Evolutionary conservation across 1,140 invertebrate species (phyloP).

Genomic region (Pomacea maculata): DNA sequence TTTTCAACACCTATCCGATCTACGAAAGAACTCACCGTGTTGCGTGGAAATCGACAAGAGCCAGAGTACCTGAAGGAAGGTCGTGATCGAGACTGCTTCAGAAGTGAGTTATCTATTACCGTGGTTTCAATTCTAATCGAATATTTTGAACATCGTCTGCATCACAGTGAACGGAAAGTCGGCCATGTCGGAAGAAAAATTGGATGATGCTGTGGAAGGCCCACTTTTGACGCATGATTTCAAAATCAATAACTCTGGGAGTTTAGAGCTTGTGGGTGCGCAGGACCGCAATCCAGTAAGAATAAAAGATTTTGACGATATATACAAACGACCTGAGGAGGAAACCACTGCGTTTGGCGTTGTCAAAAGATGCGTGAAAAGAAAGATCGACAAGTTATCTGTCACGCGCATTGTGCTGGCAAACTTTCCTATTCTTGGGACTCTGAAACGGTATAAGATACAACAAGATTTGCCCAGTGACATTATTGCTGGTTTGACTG

Average conservation of each 20-base stretch:
- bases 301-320: neutral
- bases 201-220: too few species aligned
- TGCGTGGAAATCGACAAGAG: too few species aligned
- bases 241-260: conserved; percentile 1
- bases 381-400: conserved; percentile 1
- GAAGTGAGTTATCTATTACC: too few species aligned
- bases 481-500: conserved; percentile 45
- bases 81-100: too few species aligned
- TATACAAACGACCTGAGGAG: conserved; percentile 3
- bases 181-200: too few species aligned
- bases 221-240: too few species aligned
- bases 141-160: too few species aligned
- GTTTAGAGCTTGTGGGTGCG: conserved; percentile 1
- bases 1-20: too few species aligned
- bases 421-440: conserved; percentile 19
- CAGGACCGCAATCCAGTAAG: neutral
- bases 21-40: too few species aligned
- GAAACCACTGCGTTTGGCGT: neutral
- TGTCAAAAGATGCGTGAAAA: neutral
- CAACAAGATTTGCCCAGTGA: conserved; percentile 40
- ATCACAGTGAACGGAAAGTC: too few species aligned
- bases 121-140: too few species aligned
- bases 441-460: conserved; percentile 23
- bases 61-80: too few species aligned
- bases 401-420: neutral